Evolutionary conservation across 2,888 invertebrate species (phyloP).

Genomic region (Drosophila diplacantha): DNA sequence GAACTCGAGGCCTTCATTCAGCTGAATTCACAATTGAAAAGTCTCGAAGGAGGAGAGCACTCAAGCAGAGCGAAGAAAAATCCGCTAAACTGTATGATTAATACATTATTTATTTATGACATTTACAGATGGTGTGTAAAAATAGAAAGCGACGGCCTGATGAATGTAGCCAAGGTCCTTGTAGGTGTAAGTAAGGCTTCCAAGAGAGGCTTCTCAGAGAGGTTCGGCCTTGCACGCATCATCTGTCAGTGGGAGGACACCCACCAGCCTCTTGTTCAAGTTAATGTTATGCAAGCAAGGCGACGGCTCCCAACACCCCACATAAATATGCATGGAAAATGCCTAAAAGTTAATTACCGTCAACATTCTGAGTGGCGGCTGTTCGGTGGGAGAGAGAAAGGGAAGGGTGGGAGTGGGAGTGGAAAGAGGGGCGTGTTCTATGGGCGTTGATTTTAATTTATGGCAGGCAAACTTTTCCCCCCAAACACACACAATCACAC

Average conservation of each 20-base stretch:
- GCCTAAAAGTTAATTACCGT: constrained; percentile 73
- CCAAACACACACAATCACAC: background rate
- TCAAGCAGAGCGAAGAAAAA: constrained; percentile 20
- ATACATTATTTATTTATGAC: constrained; percentile 67
- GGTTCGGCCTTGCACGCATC: constrained; percentile 55
- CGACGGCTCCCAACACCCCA: constrained; percentile 23
- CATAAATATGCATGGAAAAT: constrained; percentile 71
- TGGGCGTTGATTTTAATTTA: constrained; percentile 68
- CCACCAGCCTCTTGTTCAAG: constrained; percentile 33
- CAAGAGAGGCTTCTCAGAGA: constrained; percentile 5
- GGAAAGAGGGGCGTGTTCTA: constrained; percentile 47
- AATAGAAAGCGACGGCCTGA: constrained; percentile 34
- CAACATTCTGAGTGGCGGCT: constrained; percentile 67
- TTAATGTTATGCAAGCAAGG: constrained; percentile 60
- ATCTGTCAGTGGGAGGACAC: constrained; percentile 42
- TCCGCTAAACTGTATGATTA: constrained; percentile 64
- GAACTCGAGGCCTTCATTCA: constrained; percentile 41
- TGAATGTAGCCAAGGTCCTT: constrained; percentile 24
- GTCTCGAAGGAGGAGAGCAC: constrained; percentile 12
- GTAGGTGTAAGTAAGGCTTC: constrained; percentile 22
- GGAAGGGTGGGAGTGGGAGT: background rate
- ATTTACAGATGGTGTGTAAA: constrained; percentile 47
- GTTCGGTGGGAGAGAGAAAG: background rate
- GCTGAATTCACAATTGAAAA: constrained; percentile 58
- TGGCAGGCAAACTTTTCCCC: constrained; percentile 64